These are phyloP conservation scores for Orius laevigatus DNA, from an alignment of 1,140 invertebrate species.

Conservation along the genomic window DNA sequence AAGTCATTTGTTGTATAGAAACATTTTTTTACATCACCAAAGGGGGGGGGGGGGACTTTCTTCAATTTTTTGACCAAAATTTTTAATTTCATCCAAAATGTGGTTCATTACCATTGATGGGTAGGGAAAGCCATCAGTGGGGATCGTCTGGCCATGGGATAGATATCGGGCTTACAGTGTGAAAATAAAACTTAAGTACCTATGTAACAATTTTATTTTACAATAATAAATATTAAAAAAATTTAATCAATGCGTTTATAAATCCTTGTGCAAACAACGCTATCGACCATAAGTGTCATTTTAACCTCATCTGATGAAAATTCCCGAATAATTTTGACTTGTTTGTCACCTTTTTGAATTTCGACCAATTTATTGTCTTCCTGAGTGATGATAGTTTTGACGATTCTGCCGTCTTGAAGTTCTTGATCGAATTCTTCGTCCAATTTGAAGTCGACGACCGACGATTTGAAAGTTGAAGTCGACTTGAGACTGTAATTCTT, in stretches of 20 bases:
- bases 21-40: no score
- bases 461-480: slow-evolving; percentile 67
- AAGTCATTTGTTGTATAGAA: no score
- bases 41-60: no score
- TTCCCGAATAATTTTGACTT: slow-evolving; percentile 21
- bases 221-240: no score
- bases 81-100: no score
- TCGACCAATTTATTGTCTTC: slow-evolving; percentile 48
- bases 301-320: slow-evolving; percentile 21
- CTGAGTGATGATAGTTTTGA: slow-evolving; percentile 49
- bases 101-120: no score
- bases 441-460: slow-evolving; percentile 58
- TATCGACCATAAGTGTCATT: slow-evolving; percentile 42
- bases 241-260: slow-evolving; percentile 35
- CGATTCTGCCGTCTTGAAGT: slow-evolving; percentile 65
- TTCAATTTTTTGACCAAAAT: no score
- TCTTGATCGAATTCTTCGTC: slow-evolving; percentile 73
- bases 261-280: slow-evolving; percentile 50
- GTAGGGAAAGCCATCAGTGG: no score
- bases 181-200: no score
- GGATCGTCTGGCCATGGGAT: no score
- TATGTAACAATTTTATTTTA: no score
- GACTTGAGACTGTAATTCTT: slow-evolving; percentile 51
- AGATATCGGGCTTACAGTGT: no score
- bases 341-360: slow-evolving; percentile 36